Conservation (phyloP, 2,888 invertebrate genomes). For the Rotaria macrura region DNA sequence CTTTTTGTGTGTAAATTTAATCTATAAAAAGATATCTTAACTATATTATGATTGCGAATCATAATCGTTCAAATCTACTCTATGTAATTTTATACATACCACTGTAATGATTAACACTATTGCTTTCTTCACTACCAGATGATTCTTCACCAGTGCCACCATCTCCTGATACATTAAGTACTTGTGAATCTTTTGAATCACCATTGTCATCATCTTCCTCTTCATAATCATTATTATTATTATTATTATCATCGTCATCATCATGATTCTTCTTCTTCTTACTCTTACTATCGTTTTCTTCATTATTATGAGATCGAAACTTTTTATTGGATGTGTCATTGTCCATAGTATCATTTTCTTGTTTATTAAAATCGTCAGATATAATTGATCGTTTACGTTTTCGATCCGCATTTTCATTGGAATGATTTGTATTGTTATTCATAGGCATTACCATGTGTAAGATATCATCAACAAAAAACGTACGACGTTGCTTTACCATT, state of each 20-base stretch:
- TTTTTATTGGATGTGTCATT: not conserved
- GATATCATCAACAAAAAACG: conserved; percentile 17
- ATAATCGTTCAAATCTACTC: too few species aligned
- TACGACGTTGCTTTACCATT: not conserved
- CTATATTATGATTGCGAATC: too few species aligned
- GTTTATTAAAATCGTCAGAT: not conserved
- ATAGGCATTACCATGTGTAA: not conserved
- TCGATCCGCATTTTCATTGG: not conserved
- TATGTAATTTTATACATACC: not conserved
- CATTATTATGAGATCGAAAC: not conserved
- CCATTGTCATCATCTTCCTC: not conserved
- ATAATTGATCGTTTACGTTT: not conserved
- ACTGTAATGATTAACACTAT: not conserved
- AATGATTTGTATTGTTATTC: too few species aligned
- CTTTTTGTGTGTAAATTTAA: too few species aligned
- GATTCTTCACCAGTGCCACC: not conserved
- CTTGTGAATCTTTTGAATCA: not conserved
- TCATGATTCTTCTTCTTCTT: too few species aligned
- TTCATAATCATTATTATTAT: not conserved
- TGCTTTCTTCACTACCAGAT: not conserved
- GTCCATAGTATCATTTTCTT: not conserved
- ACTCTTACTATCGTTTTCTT: not conserved
- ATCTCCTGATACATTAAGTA: not conserved
- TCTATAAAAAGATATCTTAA: too few species aligned
- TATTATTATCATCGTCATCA: not conserved